These are phyloP conservation scores for Gonatopus flavifemur DNA, from an alignment of 1,140 invertebrate species.

Conservation along the genomic window DNA sequence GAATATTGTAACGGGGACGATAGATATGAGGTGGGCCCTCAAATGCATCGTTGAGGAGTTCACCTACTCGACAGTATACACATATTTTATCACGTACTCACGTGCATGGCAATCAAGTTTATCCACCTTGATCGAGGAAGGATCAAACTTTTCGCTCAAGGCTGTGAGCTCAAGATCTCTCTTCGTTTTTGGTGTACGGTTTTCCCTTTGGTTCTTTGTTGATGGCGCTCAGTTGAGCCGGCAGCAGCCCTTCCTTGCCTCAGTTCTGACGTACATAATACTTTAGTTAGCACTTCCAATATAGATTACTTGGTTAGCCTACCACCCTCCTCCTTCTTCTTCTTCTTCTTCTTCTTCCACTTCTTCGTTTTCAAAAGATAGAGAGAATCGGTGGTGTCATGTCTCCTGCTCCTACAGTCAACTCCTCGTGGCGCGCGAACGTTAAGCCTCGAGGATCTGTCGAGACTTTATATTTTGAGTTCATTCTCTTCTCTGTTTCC, in stretches of 20 bases:
- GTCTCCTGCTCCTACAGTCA: too few species aligned
- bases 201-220: neutral
- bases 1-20: too few species aligned
- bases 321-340: too few species aligned
- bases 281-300: constrained; percentile 26
- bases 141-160: constrained; percentile 22
- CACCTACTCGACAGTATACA: too few species aligned
- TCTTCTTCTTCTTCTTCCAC: too few species aligned
- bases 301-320: constrained; percentile 22
- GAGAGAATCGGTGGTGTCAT: constrained; percentile 3
- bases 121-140: constrained; percentile 3
- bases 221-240: neutral
- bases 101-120: constrained; percentile 6
- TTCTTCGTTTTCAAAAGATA: constrained; percentile 1
- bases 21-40: too few species aligned
- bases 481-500: too few species aligned
- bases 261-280: constrained; percentile 21
- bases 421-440: constrained; percentile 6
- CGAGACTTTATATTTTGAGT: constrained; percentile 18
- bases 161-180: constrained; percentile 4
- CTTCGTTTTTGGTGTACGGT: constrained; percentile 7
- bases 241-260: constrained; percentile 5
- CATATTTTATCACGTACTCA: too few species aligned
- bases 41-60: too few species aligned
- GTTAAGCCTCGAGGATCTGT: constrained; percentile 18